A percentile compares a stretch with the other conserved stretches of the same genome.
These are phyloP conservation scores for Montipora foliosa DNA, from an alignment of 64 coral and sea anemone species.

Conservation along the genomic window DNA sequence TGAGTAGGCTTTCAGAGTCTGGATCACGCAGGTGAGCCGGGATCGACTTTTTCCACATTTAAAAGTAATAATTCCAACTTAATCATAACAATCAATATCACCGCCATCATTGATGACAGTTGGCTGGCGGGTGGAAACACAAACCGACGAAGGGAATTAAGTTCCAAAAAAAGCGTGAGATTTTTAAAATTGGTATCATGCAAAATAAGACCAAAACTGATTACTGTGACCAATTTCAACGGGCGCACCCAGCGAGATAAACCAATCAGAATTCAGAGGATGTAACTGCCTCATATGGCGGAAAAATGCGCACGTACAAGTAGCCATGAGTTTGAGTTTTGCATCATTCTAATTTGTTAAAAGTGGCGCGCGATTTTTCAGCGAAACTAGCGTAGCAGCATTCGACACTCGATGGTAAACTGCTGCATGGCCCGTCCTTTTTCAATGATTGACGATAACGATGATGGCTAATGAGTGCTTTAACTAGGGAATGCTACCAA, in stretches of 20 bases:
- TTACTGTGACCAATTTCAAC: too few species aligned
- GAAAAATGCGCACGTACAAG: background rate
- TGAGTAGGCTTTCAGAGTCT: constrained; percentile 40
- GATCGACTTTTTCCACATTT: background rate
- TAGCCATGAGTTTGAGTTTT: background rate
- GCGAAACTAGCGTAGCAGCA: background rate
- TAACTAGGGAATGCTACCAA: too few species aligned
- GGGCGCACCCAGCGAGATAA: background rate
- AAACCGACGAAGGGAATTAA: too few species aligned
- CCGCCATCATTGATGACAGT: too few species aligned
- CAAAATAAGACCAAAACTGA: too few species aligned
- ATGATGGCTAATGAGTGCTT: too few species aligned
- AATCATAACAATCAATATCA: too few species aligned
- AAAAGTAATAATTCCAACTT: too few species aligned
- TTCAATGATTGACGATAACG: background rate
- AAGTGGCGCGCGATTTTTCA: background rate
- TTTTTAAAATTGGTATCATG: too few species aligned
- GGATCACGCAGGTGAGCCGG: constrained; percentile 43
- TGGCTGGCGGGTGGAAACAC: too few species aligned
- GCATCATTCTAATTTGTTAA: background rate
- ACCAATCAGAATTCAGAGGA: background rate
- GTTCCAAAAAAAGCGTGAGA: too few species aligned
- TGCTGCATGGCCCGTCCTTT: background rate
- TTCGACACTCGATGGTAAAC: background rate
- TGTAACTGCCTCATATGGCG: background rate